Evolutionary conservation across 92 coral and sea anemone species (phyloP), one percentile per base, ranked within the genome.

Genomic region (Epizoanthus stellaris): DNA sequence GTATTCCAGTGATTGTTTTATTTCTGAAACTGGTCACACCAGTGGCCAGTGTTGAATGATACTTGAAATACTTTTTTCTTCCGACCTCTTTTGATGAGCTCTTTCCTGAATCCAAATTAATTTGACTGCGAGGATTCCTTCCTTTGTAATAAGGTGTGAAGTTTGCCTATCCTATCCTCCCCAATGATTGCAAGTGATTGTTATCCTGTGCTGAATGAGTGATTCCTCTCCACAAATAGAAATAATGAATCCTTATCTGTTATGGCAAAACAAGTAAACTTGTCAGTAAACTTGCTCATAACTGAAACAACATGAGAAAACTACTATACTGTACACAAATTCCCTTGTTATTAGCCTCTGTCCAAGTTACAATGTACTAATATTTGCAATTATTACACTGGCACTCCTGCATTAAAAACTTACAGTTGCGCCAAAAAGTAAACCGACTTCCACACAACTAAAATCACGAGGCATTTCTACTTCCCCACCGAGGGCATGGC

Each of bases 191-290:
- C 83, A 79, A 79, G 83, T 79, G 83, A 62, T 79, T 79, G 83
- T 20, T 79, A 62, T 63, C 72, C 83, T 62, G 71, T 79, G 83
- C 83, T 59, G 58, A 79, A 57, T 63, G 83, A 79, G 73, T 45
- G 83, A 79, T 61, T 79, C 83, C 83, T 79, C 83, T 79, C 83
- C 83, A 79, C 71, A 79, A 79, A 79, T 71, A 79, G 83, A 79
- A 79, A 63, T 70, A 79, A 79, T 79, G 83, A 79, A 59, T 79
- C 83, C 83, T 79, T 79, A 79, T 79, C 83, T 79, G 83, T 79
- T 63, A 79, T 79, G 72, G 83, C 83, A 79, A 79, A 79, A 79
- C 72, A 79, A 79, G 83, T 63, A 39, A 60, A 59, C 82, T 60
- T 76, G 82, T 76, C 83, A 79, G 83, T 79, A 79, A 42, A 43